Evolutionary conservation across 2,888 invertebrate species (phyloP).

Genomic region (Hydroisotoma schaefferi): DNA sequence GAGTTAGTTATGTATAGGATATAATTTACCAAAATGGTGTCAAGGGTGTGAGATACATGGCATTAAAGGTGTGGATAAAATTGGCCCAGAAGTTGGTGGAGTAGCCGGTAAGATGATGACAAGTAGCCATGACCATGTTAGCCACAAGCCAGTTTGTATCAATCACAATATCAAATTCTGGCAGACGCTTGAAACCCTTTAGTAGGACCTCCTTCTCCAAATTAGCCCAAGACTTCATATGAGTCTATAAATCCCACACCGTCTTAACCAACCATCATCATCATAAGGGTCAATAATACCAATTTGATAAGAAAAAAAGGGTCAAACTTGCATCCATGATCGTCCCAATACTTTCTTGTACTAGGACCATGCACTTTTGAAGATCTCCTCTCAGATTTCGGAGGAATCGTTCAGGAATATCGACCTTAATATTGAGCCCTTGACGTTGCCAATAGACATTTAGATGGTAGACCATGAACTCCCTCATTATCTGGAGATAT

Average conservation of each 20-base stretch:
- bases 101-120: slow-evolving; percentile 2
- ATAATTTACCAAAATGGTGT: slow-evolving; percentile 1
- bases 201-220: neutral
- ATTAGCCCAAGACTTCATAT: neutral
- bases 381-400: neutral
- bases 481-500: neutral
- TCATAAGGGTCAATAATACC: neutral
- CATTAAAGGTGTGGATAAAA: slow-evolving; percentile 7
- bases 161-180: neutral
- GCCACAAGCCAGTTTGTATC: slow-evolving; percentile 1
- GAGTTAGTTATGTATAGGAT: neutral
- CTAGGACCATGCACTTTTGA: neutral
- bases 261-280: neutral
- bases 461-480: slow-evolving; percentile 5
- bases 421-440: neutral
- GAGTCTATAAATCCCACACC: neutral
- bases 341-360: neutral
- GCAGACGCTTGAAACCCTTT: neutral
- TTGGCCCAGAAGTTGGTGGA: slow-evolving; percentile 12
- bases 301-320: neutral
- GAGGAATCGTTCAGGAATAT: neutral
- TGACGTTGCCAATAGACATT: neutral
- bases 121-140: slow-evolving; percentile 1
- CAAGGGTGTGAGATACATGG: slow-evolving; percentile 2
- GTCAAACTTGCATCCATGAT: neutral